Percentiles rank a stretch among this genome's conserved stretches.
Evolutionary conservation across 2,797 vertebrate genomes (phyloP).

Genomic region (Natrix natrix): DNA sequence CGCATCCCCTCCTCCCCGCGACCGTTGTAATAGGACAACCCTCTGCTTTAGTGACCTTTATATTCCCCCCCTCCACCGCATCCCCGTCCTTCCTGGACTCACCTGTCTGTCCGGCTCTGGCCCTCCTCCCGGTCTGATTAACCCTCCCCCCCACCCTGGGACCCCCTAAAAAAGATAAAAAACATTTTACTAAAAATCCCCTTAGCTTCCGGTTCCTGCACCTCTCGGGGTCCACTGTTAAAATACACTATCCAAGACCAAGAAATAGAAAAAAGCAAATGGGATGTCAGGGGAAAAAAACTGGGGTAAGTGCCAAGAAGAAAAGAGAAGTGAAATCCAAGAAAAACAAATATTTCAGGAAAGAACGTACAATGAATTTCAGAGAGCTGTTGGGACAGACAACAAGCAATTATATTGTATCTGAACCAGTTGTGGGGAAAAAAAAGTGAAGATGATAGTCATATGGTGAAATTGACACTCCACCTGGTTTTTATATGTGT

Average conservation of each 20-base stretch:
- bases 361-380: neutral
- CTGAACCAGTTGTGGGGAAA: neutral
- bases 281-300: neutral
- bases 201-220: no score
- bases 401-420: neutral
- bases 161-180: no score
- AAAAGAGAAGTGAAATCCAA: neutral
- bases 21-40: no score
- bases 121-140: no score
- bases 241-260: neutral
- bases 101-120: no score
- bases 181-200: no score
- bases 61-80: no score
- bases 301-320: neutral
- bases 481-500: neutral
- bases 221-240: no score
- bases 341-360: neutral
- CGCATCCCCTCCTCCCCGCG: no score
- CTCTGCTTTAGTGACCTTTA: no score
- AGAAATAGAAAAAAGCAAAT: neutral
- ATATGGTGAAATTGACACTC: neutral
- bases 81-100: no score
- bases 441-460: neutral
- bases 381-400: neutral
- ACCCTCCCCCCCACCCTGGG: no score